Conservation (phyloP, 1,140 invertebrate genomes). For the Amyelois transitella region DNA sequence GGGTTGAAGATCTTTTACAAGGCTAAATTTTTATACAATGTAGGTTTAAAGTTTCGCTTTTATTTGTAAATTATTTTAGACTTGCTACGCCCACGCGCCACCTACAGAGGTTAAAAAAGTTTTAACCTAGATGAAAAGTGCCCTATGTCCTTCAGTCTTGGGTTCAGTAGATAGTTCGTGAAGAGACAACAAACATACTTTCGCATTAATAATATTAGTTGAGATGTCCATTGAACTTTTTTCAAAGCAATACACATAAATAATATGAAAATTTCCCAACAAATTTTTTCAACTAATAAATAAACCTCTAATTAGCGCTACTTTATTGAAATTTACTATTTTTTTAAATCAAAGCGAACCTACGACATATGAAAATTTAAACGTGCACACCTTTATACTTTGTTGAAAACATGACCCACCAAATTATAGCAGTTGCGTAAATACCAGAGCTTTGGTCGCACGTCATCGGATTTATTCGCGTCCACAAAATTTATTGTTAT, state of each 20-base stretch:
- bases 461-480: background rate
- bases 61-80: too few species aligned
- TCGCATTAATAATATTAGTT: too few species aligned
- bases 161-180: too few species aligned
- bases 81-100: too few species aligned
- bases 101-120: too few species aligned
- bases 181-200: too few species aligned
- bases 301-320: background rate
- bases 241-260: too few species aligned
- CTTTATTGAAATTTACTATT: background rate
- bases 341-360: background rate
- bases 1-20: background rate
- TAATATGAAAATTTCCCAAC: too few species aligned
- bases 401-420: background rate
- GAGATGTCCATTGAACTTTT: too few species aligned
- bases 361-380: background rate
- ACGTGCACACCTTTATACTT: background rate
- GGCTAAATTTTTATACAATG: background rate
- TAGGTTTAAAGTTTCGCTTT: too few species aligned
- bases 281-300: background rate
- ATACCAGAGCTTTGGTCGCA: background rate
- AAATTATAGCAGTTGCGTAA: background rate
- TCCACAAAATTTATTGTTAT: conserved; percentile 6
- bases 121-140: too few species aligned
- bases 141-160: too few species aligned